Conservation (phyloP, 92 coral and sea anemone genomes). For the Hydrozoanthus gracilis region DNA sequence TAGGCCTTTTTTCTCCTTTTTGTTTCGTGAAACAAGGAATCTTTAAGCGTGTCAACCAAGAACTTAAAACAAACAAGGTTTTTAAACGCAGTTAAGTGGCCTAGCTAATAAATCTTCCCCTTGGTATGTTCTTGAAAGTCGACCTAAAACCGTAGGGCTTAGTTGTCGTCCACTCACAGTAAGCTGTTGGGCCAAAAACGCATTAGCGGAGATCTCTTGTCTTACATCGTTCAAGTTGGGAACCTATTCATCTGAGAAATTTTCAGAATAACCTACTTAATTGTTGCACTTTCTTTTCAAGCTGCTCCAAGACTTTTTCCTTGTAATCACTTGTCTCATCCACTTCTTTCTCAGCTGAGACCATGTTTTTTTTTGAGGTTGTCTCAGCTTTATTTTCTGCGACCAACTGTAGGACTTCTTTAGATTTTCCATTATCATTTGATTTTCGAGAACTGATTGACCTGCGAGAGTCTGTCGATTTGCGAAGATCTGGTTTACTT, state of each 20-base stretch:
- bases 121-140: no score
- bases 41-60: no score
- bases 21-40: no score
- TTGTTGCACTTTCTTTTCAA: slow-evolving; percentile 84
- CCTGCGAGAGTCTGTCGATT: no score
- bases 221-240: background rate
- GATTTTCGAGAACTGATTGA: slow-evolving; percentile 22
- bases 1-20: no score
- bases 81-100: no score
- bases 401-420: background rate
- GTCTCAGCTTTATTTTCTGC: background rate
- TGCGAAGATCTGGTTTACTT: background rate
- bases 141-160: no score
- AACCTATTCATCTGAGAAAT: background rate
- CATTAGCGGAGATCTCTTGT: no score
- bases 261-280: slow-evolving; percentile 58
- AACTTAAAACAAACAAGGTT: no score
- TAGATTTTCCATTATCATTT: background rate
- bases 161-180: no score
- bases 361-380: background rate
- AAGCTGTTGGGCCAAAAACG: no score
- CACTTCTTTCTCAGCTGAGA: background rate
- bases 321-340: slow-evolving; percentile 41
- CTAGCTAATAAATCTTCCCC: no score
- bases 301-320: slow-evolving; percentile 68